A percentile compares a stretch with the other conserved stretches of the same genome.
phyloP scores from a whole-genome alignment of 2,888 invertebrate species.

The Pimpla rufipes region DNA sequence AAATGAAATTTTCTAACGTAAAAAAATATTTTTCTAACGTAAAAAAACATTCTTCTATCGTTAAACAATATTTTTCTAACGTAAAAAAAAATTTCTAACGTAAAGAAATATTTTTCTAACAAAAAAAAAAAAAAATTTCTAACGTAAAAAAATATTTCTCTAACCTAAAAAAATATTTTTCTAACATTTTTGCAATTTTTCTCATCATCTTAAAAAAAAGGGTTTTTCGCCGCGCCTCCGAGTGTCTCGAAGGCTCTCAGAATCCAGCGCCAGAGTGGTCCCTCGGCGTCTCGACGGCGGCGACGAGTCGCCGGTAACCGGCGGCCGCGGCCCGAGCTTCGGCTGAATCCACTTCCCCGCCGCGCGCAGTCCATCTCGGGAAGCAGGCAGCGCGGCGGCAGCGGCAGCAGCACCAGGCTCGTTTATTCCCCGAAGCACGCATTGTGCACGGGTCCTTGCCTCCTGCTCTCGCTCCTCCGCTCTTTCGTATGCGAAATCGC shows the following conservation, averaged over 20 bases:
- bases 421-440: slow-evolving; percentile 81
- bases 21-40: too few species aligned
- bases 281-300: slow-evolving; percentile 50
- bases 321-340: slow-evolving; percentile 44
- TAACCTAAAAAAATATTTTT: too few species aligned
- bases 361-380: slow-evolving; percentile 59
- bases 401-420: slow-evolving; percentile 69
- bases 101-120: too few species aligned
- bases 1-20: too few species aligned
- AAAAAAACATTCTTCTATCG: too few species aligned
- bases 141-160: too few species aligned
- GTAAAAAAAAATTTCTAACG: too few species aligned
- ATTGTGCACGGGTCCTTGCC: slow-evolving; percentile 82
- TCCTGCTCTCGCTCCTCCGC: slow-evolving; percentile 76
- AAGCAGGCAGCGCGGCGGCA: slow-evolving; percentile 28
- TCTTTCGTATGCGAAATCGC: slow-evolving; percentile 78
- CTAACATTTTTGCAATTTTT: too few species aligned
- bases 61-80: too few species aligned
- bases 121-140: too few species aligned
- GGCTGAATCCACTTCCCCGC: slow-evolving; percentile 63
- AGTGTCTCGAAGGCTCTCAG: slow-evolving; percentile 50
- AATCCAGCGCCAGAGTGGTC: slow-evolving; percentile 40
- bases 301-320: slow-evolving; percentile 56
- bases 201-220: too few species aligned
- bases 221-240: not conserved